Evolutionary conservation across 2,888 invertebrate genomes (phyloP).

Genomic region (Pristionchus maxplancki): DNA sequence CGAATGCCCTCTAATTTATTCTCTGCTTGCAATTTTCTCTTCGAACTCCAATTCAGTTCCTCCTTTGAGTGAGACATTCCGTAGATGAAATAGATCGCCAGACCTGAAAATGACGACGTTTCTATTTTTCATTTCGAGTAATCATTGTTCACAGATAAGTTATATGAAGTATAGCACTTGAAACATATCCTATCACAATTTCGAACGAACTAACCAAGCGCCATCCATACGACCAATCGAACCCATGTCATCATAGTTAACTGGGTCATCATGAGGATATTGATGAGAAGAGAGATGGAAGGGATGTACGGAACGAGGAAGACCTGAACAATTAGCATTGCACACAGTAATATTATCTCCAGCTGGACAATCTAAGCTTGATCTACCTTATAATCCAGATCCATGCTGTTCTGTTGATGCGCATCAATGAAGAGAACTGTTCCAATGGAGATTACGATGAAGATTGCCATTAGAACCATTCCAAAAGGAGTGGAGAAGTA

Average conservation of each 20-base stretch:
- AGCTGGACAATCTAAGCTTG: neutral
- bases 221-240: constrained; percentile 93
- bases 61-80: constrained; percentile 43
- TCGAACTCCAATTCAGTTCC: neutral
- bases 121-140: neutral
- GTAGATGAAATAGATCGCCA: constrained; percentile 41
- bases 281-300: constrained; percentile 90
- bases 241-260: constrained; percentile 90
- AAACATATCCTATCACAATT: neutral
- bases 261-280: constrained; percentile 94
- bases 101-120: neutral
- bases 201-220: constrained; percentile 82
- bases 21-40: neutral
- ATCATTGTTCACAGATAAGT: neutral
- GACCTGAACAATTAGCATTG: constrained; percentile 81
- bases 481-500: neutral
- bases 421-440: constrained; percentile 60
- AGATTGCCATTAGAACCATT: neutral
- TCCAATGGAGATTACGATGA: constrained; percentile 53
- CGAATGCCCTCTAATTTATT: neutral
- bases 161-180: neutral
- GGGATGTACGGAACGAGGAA: constrained; percentile 94
- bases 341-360: no score
- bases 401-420: constrained; percentile 66
- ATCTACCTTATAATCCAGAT: constrained; percentile 64